Percentiles rank a stretch among this genome's conserved stretches.
Conservation (phyloP, 2,797 vertebrate genomes). For the Mormyrops attenuatus region DNA sequence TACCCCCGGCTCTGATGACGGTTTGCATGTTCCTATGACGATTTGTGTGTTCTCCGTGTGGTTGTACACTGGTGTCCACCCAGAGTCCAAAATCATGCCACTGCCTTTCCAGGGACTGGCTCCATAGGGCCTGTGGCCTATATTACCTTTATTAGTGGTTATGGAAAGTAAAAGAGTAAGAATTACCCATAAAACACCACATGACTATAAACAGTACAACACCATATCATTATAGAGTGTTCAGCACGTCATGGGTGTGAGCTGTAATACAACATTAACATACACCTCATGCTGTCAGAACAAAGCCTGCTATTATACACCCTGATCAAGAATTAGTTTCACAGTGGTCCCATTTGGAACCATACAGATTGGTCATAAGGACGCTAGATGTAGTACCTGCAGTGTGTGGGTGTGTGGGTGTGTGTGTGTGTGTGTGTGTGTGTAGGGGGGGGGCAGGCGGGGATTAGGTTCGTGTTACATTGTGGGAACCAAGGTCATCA, state of each 20-base stretch:
- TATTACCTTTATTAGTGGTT: background rate
- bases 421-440: background rate
- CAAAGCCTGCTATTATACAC: background rate
- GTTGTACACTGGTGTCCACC: background rate
- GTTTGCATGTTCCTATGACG: background rate
- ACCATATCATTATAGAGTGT: background rate
- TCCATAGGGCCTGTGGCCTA: background rate
- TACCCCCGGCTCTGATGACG: background rate
- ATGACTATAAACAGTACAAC: background rate
- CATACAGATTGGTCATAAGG: background rate
- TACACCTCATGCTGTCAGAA: background rate
- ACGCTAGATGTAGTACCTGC: background rate
- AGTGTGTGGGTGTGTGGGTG: background rate
- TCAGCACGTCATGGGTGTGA: background rate
- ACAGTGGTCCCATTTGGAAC: background rate
- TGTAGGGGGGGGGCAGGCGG: no score
- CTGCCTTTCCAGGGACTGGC: background rate
- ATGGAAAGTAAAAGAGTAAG: background rate
- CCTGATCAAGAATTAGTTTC: background rate
- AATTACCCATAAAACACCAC: background rate
- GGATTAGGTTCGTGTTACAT: background rate
- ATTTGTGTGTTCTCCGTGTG: background rate
- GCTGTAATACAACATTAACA: background rate
- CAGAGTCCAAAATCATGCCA: background rate
- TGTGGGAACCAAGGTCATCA: background rate